A percentile compares a stretch with the other conserved stretches of the same genome.
phyloP scores from a whole-genome alignment of 2,113 vertebrate genomes.

The Gasterosteus aculeatus region DNA sequence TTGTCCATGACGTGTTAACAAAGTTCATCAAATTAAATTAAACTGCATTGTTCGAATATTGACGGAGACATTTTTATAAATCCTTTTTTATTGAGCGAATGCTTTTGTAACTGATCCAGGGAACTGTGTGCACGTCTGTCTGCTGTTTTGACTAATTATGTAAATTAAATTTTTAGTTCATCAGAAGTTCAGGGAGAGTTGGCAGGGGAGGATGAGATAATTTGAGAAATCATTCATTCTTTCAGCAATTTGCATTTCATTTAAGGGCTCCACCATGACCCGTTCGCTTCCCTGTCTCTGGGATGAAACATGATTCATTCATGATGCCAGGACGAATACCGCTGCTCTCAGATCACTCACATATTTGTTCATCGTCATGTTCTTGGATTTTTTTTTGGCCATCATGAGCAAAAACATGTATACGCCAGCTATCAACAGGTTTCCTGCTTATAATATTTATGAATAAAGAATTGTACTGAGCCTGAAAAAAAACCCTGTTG shows the following conservation, averaged over 20 bases:
- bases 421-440: not conserved
- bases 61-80: not conserved
- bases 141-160: slow-evolving; percentile 41
- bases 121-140: slow-evolving; percentile 13
- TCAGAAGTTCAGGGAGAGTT: slow-evolving; percentile 29
- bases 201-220: slow-evolving; percentile 26
- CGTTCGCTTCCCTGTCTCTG: not conserved
- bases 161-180: slow-evolving; percentile 45
- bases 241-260: slow-evolving; percentile 40
- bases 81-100: not conserved
- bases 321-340: slow-evolving; percentile 2
- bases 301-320: slow-evolving; percentile 23
- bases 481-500: not conserved
- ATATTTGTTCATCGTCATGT: not conserved
- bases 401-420: not conserved
- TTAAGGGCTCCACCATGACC: slow-evolving; percentile 8
- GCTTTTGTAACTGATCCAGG: slow-evolving; percentile 8
- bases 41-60: not conserved
- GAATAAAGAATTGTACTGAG: not conserved
- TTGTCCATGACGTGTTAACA: not conserved
- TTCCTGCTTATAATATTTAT: not conserved
- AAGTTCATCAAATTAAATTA: not conserved
- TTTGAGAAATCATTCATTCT: slow-evolving; percentile 38
- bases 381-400: not conserved
- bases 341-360: slow-evolving; percentile 1